Conservation (phyloP, 2,888 invertebrate species). For the Hoplodrina blanda region DNA sequence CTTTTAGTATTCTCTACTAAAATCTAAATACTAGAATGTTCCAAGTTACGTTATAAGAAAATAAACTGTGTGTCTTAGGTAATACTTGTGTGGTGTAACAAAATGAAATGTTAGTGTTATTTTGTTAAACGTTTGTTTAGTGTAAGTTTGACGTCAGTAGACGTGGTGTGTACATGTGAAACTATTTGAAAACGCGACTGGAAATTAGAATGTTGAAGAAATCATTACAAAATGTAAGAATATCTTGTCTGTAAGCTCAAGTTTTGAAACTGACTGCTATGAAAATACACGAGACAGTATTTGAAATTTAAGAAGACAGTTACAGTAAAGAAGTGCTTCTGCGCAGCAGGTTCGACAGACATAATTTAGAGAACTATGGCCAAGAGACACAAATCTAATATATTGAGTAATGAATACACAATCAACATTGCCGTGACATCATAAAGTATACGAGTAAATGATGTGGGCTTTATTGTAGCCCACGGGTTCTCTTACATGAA, state of each 20-base stretch:
- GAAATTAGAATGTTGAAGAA: conserved; percentile 17
- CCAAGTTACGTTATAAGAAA: conserved; percentile 49
- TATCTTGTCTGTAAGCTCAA: background rate
- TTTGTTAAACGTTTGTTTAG: conserved; percentile 26
- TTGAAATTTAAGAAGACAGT: conserved; percentile 15
- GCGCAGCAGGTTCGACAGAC: conserved; percentile 18
- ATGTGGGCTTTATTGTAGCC: conserved; percentile 44
- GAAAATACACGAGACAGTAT: conserved; percentile 10
- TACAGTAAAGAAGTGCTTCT: background rate
- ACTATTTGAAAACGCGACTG: conserved; percentile 44
- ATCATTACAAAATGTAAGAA: background rate
- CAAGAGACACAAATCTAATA: conserved; percentile 51
- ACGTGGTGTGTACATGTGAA: conserved; percentile 24
- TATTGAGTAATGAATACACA: conserved; percentile 47
- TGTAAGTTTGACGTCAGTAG: conserved; percentile 42
- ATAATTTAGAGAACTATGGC: conserved; percentile 31
- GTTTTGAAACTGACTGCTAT: conserved; percentile 39
- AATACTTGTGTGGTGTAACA: conserved; percentile 19
- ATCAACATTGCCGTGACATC: conserved; percentile 43
- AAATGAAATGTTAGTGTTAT: conserved; percentile 11
- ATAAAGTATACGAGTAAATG: conserved; percentile 56
- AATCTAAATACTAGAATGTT: conserved; percentile 58
- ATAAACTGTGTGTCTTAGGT: conserved; percentile 36
- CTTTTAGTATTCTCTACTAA: conserved; percentile 47
- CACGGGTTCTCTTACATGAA: conserved; percentile 39